Conservation (phyloP, 2,113 vertebrate species). For the Excalfactoria chinensis region DNA sequence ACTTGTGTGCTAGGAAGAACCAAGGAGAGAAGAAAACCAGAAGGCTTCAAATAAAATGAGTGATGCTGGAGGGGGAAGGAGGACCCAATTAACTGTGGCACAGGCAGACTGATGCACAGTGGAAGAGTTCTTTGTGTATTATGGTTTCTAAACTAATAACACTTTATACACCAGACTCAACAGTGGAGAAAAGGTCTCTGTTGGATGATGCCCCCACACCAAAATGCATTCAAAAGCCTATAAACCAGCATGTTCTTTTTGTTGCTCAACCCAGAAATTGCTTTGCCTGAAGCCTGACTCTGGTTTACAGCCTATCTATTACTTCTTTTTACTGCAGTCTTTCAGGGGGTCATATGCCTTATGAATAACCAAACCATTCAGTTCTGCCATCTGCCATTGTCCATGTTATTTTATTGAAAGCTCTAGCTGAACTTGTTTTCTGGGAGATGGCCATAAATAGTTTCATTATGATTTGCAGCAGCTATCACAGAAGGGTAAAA, state of each 20-base stretch:
- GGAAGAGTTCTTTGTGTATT: neutral
- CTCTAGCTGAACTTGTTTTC: neutral
- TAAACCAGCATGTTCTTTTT: neutral
- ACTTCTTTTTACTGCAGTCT: neutral
- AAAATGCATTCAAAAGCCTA: neutral
- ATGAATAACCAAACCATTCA: neutral
- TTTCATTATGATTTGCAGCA: neutral
- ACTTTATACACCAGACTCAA: neutral
- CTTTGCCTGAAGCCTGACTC: neutral
- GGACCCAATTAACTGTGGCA: neutral
- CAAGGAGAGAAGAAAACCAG: neutral
- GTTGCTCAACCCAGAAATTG: neutral
- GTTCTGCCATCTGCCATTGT: neutral
- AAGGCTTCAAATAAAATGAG: neutral
- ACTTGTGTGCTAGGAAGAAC: neutral
- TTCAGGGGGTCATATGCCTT: slow-evolving; percentile 2
- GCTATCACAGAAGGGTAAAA: neutral
- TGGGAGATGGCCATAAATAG: neutral
- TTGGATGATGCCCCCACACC: neutral
- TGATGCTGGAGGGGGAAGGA: too few relatives aligned
- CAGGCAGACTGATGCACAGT: neutral
- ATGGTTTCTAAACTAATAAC: neutral
- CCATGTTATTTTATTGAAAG: neutral
- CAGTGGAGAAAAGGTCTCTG: neutral
- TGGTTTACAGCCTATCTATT: neutral